Evolutionary conservation across 1,140 invertebrate genomes (phyloP).

Genomic region (Harpegnathos saltator): DNA sequence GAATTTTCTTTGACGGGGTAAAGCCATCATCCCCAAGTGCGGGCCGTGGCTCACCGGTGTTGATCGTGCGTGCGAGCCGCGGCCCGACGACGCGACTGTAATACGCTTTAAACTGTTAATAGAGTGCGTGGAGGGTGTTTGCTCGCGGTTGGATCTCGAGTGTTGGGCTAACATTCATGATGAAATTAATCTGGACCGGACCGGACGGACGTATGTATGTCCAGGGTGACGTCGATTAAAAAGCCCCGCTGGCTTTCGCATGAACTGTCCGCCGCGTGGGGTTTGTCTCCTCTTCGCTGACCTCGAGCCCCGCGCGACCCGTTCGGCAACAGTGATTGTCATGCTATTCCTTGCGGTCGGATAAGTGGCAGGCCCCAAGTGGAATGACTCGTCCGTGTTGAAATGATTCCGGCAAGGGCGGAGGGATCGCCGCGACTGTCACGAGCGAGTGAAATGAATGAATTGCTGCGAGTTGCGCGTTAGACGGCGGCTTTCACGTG

Average conservation of each 20-base stretch:
- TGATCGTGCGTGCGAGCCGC: slow-evolving; percentile 55
- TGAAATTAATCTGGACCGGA: slow-evolving; percentile 84
- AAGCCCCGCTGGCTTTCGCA: slow-evolving; percentile 75
- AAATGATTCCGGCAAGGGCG: background rate
- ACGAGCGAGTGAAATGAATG: background rate
- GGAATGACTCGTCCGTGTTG: background rate
- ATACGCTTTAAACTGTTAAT: slow-evolving; percentile 84
- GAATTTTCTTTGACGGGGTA: slow-evolving; percentile 37
- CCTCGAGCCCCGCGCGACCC: slow-evolving; percentile 62
- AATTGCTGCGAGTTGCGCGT: background rate
- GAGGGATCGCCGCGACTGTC: background rate
- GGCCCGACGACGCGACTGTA: slow-evolving; percentile 69
- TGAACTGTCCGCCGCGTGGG: slow-evolving; percentile 64
- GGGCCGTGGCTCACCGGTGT: slow-evolving; percentile 4
- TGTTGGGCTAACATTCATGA: slow-evolving; percentile 86
- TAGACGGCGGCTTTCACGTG: background rate
- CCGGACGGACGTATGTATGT: slow-evolving; percentile 46
- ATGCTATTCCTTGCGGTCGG: background rate
- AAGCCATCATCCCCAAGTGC: slow-evolving; percentile 34
- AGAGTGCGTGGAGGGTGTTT: slow-evolving; percentile 83
- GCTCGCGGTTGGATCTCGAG: slow-evolving; percentile 83
- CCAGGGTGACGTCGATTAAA: slow-evolving; percentile 75
- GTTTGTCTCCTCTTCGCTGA: slow-evolving; percentile 68
- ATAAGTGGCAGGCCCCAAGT: background rate
- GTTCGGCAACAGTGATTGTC: slow-evolving; percentile 8